Conservation (phyloP, 2,797 vertebrate species). For the Bradypus variegatus region DNA sequence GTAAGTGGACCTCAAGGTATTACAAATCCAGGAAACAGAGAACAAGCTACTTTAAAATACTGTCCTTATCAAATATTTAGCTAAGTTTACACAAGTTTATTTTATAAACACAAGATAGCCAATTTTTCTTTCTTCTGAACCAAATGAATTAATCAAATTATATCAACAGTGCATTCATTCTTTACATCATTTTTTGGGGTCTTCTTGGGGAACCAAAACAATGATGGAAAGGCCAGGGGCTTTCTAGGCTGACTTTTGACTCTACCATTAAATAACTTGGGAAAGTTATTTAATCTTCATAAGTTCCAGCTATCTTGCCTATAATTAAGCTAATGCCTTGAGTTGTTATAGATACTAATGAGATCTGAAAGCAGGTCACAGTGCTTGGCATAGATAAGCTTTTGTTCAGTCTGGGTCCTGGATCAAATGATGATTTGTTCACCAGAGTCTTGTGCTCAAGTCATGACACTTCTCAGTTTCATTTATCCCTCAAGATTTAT, state of each 20-base stretch:
- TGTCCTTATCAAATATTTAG: neutral
- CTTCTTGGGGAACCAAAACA: constrained; percentile 8
- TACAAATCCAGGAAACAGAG: neutral
- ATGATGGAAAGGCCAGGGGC: neutral
- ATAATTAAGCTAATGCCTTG: neutral
- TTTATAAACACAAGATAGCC: neutral
- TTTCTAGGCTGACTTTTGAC: neutral
- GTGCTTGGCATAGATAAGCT: neutral
- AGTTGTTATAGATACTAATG: neutral
- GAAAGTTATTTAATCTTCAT: neutral
- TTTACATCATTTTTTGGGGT: neutral
- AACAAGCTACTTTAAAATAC: neutral
- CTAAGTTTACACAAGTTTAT: neutral
- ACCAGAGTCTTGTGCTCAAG: neutral
- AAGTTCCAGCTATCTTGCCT: neutral
- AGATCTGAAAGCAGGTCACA: neutral
- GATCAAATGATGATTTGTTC: constrained; percentile 17
- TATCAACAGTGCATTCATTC: neutral
- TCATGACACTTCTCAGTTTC: neutral
- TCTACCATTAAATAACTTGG: neutral
- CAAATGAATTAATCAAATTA: neutral
- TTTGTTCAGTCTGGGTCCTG: neutral
- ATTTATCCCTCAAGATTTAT: neutral
- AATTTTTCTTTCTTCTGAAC: constrained; percentile 15
- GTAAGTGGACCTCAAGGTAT: neutral